A percentile compares a stretch with the other conserved stretches of the same genome.
These are phyloP conservation scores for Grammomys dolichurus DNA, from an alignment of 2,113 vertebrate species.

Conservation along the genomic window DNA sequence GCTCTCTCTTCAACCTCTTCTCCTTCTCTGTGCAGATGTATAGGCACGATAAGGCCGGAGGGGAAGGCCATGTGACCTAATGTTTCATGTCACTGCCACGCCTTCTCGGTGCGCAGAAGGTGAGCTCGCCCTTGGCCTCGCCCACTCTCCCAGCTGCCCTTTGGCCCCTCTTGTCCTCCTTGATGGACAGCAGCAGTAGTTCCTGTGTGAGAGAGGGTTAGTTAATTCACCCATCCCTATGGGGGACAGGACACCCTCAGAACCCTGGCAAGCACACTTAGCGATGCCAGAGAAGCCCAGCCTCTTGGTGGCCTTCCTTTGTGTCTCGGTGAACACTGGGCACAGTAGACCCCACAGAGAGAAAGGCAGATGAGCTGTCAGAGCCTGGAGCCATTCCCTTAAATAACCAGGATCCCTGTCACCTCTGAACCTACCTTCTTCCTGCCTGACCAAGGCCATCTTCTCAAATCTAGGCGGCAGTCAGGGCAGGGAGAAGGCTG, in stretches of 20 bases:
- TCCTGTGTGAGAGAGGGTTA: not conserved
- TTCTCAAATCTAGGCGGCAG: not conserved
- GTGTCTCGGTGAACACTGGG: not conserved
- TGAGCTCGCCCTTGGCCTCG: constrained; percentile 90
- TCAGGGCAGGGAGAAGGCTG: not conserved
- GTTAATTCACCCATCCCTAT: not conserved
- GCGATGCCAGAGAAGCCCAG: not conserved
- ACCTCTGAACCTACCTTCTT: not conserved
- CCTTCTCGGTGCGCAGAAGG: constrained; percentile 99
- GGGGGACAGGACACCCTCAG: not conserved
- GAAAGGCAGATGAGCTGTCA: not conserved
- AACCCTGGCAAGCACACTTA: constrained; percentile 30
- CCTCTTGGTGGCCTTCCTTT: not conserved
- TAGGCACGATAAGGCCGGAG: constrained; percentile 99
- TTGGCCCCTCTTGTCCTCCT: constrained; percentile 66
- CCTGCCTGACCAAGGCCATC: not conserved
- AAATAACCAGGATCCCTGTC: not conserved
- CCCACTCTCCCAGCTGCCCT: constrained; percentile 76
- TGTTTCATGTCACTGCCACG: constrained; percentile 99
- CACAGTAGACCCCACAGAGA: not conserved
- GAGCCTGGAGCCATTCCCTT: not conserved
- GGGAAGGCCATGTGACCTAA: constrained; percentile 99
- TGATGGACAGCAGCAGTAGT: not conserved
- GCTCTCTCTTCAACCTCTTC: constrained; percentile 91
- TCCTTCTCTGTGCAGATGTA: constrained; percentile 97